Percentiles rank a stretch among this genome's conserved stretches.
These are phyloP conservation scores for Gobius niger DNA, from an alignment of 2,113 vertebrate species.

Conservation along the genomic window DNA sequence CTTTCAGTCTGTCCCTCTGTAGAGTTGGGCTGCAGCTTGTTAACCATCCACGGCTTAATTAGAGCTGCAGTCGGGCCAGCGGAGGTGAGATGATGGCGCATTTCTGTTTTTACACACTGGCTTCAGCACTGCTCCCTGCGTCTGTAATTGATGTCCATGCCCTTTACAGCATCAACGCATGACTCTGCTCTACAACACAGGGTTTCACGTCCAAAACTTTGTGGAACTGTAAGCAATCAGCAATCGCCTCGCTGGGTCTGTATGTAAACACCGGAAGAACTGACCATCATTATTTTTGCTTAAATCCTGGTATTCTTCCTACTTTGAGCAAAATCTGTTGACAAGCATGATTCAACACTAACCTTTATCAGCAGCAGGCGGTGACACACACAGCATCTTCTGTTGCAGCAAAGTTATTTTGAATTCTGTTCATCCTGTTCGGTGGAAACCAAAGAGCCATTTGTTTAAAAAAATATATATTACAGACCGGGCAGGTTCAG, in stretches of 20 bases:
- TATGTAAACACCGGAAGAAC: not conserved
- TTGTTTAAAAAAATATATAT: not conserved
- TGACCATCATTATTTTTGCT: too few relatives aligned
- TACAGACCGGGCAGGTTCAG: not conserved
- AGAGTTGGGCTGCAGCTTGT: conserved; percentile 70
- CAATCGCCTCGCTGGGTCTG: not conserved
- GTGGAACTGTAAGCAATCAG: not conserved
- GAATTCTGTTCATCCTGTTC: not conserved
- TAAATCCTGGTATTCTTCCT: not conserved
- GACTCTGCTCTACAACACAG: not conserved
- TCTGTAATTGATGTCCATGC: conserved; percentile 43
- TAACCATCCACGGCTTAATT: conserved; percentile 79
- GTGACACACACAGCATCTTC: conserved; percentile 3
- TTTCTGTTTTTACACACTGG: conserved; percentile 52
- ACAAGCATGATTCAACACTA: not conserved
- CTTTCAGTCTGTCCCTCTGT: conserved; percentile 72
- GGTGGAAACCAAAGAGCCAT: not conserved
- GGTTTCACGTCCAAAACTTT: conserved; percentile 4
- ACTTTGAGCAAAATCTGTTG: not conserved
- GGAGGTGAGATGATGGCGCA: conserved; percentile 57
- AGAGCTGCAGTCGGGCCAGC: conserved; percentile 58
- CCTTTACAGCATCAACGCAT: conserved; percentile 35
- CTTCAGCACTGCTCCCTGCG: not conserved
- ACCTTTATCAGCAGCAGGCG: not conserved
- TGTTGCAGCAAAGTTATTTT: not conserved